Percentiles rank a stretch among this genome's conserved stretches.
These are phyloP conservation scores for Ectemnius lituratus DNA, from an alignment of 2,888 invertebrate species.

Conservation along the genomic window DNA sequence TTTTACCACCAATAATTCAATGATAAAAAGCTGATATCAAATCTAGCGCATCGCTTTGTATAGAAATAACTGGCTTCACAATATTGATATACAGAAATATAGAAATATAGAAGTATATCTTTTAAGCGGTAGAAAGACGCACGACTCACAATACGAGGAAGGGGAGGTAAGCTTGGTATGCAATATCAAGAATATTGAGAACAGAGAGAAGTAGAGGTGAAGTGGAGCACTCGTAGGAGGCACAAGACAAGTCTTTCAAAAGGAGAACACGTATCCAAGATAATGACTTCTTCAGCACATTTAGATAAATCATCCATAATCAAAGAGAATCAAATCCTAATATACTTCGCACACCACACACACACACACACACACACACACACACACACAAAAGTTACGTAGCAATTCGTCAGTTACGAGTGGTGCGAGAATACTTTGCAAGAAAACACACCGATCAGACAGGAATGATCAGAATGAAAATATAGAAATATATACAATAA, in stretches of 20 bases:
- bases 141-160: conserved; percentile 12
- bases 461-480: conserved; percentile 17
- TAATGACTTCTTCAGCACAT: too few species aligned
- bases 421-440: too few species aligned
- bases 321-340: not conserved
- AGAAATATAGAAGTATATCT: not conserved
- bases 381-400: not conserved
- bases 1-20: too few species aligned
- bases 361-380: conserved; percentile 1
- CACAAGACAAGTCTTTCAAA: too few species aligned
- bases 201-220: too few species aligned
- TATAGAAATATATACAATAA: conserved; percentile 38
- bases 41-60: too few species aligned
- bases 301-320: too few species aligned
- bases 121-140: conserved; percentile 14
- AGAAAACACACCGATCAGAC: conserved; percentile 26
- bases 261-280: too few species aligned
- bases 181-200: conserved; percentile 13
- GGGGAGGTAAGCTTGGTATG: conserved; percentile 9
- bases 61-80: too few species aligned
- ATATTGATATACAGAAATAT: too few species aligned
- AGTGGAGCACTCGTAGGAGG: too few species aligned
- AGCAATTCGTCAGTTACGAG: not conserved
- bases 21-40: too few species aligned
- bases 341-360: not conserved